Evolutionary conservation across 2,888 invertebrate species (phyloP).

Genomic region (Sminthurinus aureus): DNA sequence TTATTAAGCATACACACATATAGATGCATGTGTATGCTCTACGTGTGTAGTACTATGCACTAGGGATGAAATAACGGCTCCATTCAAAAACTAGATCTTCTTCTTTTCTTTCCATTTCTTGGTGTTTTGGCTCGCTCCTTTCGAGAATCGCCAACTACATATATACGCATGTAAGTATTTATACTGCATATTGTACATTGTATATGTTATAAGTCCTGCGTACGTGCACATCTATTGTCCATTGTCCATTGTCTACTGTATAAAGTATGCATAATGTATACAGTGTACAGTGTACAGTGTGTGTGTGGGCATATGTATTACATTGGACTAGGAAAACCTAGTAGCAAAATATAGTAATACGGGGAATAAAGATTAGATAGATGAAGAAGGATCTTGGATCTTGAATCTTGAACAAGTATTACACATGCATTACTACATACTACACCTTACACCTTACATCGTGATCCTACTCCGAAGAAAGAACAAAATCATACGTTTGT

Average conservation of each 20-base stretch:
- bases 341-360: too few relatives aligned
- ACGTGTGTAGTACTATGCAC: neutral
- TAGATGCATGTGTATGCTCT: neutral
- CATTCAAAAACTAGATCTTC: slow-evolving; percentile 36
- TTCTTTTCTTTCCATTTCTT: neutral
- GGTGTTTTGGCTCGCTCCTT: slow-evolving; percentile 5
- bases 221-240: neutral
- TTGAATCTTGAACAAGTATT: too few relatives aligned
- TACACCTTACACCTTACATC: too few relatives aligned
- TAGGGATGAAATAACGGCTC: slow-evolving; percentile 35
- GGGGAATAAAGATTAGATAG: too few relatives aligned
- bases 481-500: too few relatives aligned
- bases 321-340: too few relatives aligned
- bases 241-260: neutral
- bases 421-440: too few relatives aligned
- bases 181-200: neutral
- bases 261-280: too few relatives aligned
- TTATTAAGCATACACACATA: neutral
- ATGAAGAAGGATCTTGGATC: too few relatives aligned
- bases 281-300: too few relatives aligned
- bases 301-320: too few relatives aligned
- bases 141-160: neutral
- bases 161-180: neutral
- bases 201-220: neutral
- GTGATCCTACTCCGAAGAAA: too few relatives aligned